These are phyloP conservation scores for Drosophila paucipuncta DNA, from an alignment of 2,888 invertebrate species.

Conservation along the genomic window DNA sequence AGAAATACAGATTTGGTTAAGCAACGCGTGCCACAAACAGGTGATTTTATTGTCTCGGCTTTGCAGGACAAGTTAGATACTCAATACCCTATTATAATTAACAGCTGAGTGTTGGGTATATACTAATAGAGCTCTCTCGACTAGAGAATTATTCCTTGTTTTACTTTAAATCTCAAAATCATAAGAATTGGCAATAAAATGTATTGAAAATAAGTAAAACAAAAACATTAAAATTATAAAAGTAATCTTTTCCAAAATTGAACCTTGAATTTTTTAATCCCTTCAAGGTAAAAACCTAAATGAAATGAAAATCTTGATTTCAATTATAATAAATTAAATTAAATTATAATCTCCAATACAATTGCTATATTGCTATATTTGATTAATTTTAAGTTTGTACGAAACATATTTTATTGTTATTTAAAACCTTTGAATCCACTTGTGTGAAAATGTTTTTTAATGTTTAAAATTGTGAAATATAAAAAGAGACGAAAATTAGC, in stretches of 20 bases:
- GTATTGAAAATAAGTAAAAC: neutral
- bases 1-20: neutral
- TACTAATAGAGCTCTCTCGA: neutral
- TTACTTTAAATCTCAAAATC: neutral
- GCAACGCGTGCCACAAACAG: neutral
- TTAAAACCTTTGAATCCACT: neutral
- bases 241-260: neutral
- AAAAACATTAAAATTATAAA: neutral
- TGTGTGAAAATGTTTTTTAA: neutral
- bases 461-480: slow-evolving; percentile 10
- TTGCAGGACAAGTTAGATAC: neutral
- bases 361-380: neutral
- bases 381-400: neutral
- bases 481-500: neutral
- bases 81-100: neutral
- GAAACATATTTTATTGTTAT: neutral
- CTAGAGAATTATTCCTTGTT: neutral
- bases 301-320: neutral
- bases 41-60: neutral
- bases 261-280: neutral
- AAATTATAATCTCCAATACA: neutral
- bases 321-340: neutral
- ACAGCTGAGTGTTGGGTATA: neutral
- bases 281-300: neutral
- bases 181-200: neutral